These are phyloP conservation scores for Watsonalla binaria DNA, from an alignment of 2,888 invertebrate genomes.

Conservation along the genomic window DNA sequence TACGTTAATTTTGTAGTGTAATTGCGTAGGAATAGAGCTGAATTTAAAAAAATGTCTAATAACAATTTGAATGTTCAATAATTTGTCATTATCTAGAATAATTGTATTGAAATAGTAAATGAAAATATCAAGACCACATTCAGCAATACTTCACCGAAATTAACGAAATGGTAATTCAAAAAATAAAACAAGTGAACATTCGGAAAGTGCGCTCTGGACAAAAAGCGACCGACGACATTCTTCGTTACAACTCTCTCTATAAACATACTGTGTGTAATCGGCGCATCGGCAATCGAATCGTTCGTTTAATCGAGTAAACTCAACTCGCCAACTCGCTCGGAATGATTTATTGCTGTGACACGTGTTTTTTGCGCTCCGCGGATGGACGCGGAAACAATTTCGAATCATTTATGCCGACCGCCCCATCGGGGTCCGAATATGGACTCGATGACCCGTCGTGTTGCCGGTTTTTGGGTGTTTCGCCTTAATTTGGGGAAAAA, in stretches of 20 bases:
- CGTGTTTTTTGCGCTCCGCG: conserved; percentile 68
- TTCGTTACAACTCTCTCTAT: conserved; percentile 68
- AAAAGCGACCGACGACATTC: conserved; percentile 67
- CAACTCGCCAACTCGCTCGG: conserved; percentile 48
- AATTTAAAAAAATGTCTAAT: too few relatives aligned
- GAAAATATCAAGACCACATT: conserved; percentile 7
- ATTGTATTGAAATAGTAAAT: neutral
- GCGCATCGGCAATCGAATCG: conserved; percentile 68
- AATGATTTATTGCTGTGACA: conserved; percentile 76
- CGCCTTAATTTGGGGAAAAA: conserved; percentile 63
- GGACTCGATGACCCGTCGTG: conserved; percentile 37
- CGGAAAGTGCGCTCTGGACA: conserved; percentile 31
- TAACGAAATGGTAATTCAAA: conserved; percentile 41
- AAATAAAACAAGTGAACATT: conserved; percentile 23
- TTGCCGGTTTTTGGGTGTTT: conserved; percentile 53
- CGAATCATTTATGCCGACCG: conserved; percentile 73
- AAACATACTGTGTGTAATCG: conserved; percentile 59
- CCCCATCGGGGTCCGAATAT: conserved; percentile 56
- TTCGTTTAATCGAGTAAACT: conserved; percentile 72
- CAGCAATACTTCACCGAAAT: conserved; percentile 26
- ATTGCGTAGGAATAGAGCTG: too few relatives aligned
- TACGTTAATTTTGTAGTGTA: too few relatives aligned
- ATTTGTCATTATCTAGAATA: too few relatives aligned
- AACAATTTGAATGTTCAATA: too few relatives aligned
- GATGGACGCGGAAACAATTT: conserved; percentile 73